Evolutionary conservation across 1,140 invertebrate genomes (phyloP), one percentile per base, ranked within the genome.

Genomic region (Myzus persicae): DNA sequence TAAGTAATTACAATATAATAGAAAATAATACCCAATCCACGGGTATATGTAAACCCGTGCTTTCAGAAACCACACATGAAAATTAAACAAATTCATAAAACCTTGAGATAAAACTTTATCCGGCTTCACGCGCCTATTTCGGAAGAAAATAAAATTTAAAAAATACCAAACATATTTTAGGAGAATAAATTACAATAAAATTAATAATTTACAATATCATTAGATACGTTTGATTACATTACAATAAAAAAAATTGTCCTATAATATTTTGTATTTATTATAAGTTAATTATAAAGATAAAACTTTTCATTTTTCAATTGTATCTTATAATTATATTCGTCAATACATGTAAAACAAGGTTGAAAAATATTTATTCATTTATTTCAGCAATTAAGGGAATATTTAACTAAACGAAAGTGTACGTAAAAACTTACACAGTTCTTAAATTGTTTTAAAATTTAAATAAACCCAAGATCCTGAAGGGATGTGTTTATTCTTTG

Each of bases 381-480:
- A 76, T n/a, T n/a, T n/a, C 14, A n/a, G 31, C 14, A 76, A 76
- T 76, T 76, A 76, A 76, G n/a, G 59, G 14, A 67, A 76, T 76
- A 76, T 76, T 76, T 76, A 76, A 76, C 59, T 76, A 76, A 76
- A n/a, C 31, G 31, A 76, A 76, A 76, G 59, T 76, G 59, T n/a
- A 18, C 14, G 59, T 36, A n/a, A 76, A 6, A 76, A 76, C 59
- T 76, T 76, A 76, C 59, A 76, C 11, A n/a, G 59, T 76, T 76
- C 59, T n/a, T 76, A 76, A 76, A 76, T 76, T 76, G 59, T 76
- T 76, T 18, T 76, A 18, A 67, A 76, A n/a, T 76, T 76, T 36
- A 76, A 76, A 76, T 40, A 82, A 82, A 24, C 81, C 38, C 22
- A 9, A 82, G 36, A 9, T 40, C 81, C 22, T 38, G 8, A 36